Base-by-base conservation (phyloP, 2,888 invertebrate genomes). In the Orgyia antiqua region DNA sequence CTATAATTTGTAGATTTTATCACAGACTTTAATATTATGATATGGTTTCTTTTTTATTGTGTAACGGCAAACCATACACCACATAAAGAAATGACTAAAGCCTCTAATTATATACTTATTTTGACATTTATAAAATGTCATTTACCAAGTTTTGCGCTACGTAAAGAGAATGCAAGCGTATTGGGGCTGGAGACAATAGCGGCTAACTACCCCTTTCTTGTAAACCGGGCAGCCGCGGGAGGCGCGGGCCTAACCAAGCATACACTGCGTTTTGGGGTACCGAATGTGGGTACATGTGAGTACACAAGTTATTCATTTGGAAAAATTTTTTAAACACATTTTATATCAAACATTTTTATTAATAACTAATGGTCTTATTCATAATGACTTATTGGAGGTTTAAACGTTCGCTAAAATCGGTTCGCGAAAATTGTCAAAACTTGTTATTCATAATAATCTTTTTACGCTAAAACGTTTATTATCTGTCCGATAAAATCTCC, bases 151-250 rank as follows among this genome's bases (percentile, higher is more conserved):
- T 67, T 31, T 56, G 35, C 17, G 34, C 40, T 46, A 41, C 24
- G 38, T 45, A 53, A 50, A 45, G 43, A 39, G 45, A 36, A 46
- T 54, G 64, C 60, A 56, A 56, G 52, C 55, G 60, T 54, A 52
- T 54, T 66, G 63, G 70, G 76, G 75, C 58, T 51, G 60, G 69
- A 82, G 78, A 84, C 86, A 86, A 86, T 80, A 73, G 80, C 60
- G 67, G 82, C 83, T 84, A 86, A 86, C 86, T 86, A 86, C 83
- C 86, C 84, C 83, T 84, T 86, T 83, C 84, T 84, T 80, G 78
- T 75, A 65, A 64, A 45, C 57, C 65, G 63, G 59, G 59, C 63
- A 56, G 60, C 57, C 56, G 60, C 55, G 59, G 77, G 80, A 69
- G 71, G 82, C 78, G 80, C 76, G 77, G 74, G 78, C 64, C 72